phyloP scores from a whole-genome alignment of 2,797 vertebrate genomes.

The Enteromius viviparus region DNA sequence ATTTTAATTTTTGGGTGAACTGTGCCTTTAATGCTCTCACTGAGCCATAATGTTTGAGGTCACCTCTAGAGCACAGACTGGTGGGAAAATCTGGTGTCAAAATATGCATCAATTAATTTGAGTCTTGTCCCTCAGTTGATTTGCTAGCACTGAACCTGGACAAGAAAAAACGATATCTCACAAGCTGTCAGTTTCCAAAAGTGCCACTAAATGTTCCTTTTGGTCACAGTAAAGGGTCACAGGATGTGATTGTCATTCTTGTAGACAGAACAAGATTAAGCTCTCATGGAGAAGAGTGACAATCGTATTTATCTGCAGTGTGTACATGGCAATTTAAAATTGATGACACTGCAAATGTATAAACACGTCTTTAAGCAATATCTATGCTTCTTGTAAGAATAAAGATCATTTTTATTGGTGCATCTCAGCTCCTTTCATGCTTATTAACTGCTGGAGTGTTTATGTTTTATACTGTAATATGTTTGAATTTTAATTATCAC shows the following conservation, averaged over 20 bases:
- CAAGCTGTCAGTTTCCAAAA: conserved; percentile 26
- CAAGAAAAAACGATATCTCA: not conserved
- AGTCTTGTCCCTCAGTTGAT: not conserved
- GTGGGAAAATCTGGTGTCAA: not conserved
- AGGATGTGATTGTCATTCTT: not conserved
- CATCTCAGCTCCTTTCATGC: not conserved
- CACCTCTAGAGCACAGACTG: not conserved
- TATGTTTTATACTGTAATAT: conserved; percentile 37
- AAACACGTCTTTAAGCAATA: not conserved
- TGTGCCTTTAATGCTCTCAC: not conserved
- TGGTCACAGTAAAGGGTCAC: not conserved
- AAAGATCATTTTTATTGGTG: not conserved
- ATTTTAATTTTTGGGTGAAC: not conserved
- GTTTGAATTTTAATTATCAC: conserved; percentile 31
- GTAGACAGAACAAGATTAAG: conserved; percentile 23
- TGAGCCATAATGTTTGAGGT: conserved; percentile 5
- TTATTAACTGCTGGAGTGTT: conserved; percentile 20
- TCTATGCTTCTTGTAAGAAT: not conserved
- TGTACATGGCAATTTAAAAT: conserved; percentile 12
- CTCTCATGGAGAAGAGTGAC: not conserved
- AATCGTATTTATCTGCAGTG: conserved; percentile 5
- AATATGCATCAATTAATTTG: not conserved
- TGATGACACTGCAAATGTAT: not conserved
- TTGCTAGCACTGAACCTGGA: not conserved
- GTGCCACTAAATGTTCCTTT: not conserved